A percentile compares a stretch with the other conserved stretches of the same genome.
phyloP scores from a whole-genome alignment of 2,888 invertebrate species.

The Melieria crassipennis region DNA sequence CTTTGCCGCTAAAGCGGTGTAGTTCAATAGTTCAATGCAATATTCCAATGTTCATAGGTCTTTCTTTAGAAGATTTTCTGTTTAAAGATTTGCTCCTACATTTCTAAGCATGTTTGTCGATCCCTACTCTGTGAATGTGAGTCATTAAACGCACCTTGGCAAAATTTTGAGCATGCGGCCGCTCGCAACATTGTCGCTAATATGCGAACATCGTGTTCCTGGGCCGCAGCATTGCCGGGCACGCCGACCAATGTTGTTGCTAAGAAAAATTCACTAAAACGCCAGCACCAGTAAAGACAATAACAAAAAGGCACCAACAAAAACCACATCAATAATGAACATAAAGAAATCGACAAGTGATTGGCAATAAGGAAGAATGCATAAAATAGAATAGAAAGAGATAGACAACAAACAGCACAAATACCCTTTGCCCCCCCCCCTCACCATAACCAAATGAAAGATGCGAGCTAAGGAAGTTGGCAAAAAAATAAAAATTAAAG shows the following conservation, averaged over 20 bases:
- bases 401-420: too few species aligned
- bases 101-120: too few species aligned
- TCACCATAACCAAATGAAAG: too few species aligned
- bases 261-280: not conserved
- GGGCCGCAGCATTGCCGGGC: not conserved
- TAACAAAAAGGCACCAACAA: not conserved
- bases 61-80: too few species aligned
- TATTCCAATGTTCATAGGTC: too few species aligned
- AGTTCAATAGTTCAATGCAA: too few species aligned
- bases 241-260: not conserved
- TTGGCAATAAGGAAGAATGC: conserved; percentile 13
- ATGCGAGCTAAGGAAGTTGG: not conserved
- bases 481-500: conserved; percentile 1
- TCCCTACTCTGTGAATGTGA: too few species aligned
- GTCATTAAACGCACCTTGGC: too few species aligned
- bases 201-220: conserved; percentile 18
- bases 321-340: not conserved
- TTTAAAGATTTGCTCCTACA: too few species aligned
- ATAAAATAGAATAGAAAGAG: not conserved
- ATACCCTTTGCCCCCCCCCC: too few species aligned
- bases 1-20: too few species aligned
- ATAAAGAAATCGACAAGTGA: not conserved
- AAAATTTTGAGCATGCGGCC: too few species aligned
- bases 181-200: conserved; percentile 20
- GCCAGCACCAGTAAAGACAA: not conserved